Evolutionary conservation across 35 echinoderm and acorn worm species (phyloP).

Genomic region (Apostichopus californicus): DNA sequence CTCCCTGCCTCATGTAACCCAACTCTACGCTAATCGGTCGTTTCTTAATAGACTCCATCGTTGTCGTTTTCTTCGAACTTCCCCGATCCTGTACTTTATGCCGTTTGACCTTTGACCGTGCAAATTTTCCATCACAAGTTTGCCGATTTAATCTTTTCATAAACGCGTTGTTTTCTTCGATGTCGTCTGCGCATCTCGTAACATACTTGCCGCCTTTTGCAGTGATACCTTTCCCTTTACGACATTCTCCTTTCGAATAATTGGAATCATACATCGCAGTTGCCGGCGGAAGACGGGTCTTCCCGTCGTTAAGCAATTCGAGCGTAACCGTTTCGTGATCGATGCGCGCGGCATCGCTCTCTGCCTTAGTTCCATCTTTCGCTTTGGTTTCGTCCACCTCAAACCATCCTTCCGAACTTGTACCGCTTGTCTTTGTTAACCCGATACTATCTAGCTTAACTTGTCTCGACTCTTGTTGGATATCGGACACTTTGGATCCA

Average conservation of each 20-base stretch:
- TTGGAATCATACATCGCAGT: not conserved
- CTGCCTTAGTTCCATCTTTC: not conserved
- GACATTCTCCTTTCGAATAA: not conserved
- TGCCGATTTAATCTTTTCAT: not conserved
- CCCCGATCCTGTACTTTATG: not conserved
- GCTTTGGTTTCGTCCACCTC: not conserved
- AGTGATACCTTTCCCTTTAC: not conserved
- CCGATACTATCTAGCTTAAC: slow-evolving; percentile 27
- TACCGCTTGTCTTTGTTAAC: slow-evolving; percentile 34
- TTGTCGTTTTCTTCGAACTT: not conserved
- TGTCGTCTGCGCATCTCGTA: too few species aligned
- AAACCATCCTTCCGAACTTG: slow-evolving; percentile 15
- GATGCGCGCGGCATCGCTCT: not conserved
- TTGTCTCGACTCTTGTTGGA: slow-evolving; percentile 17
- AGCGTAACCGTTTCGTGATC: not conserved
- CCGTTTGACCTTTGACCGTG: not conserved
- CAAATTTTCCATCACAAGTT: not conserved
- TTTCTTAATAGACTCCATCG: not conserved
- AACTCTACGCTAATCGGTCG: slow-evolving; percentile 25
- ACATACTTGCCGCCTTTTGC: not conserved
- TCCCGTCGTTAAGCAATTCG: not conserved
- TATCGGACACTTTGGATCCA: slow-evolving; percentile 28
- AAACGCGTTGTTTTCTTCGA: not conserved
- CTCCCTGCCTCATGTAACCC: not conserved
- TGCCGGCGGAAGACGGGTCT: not conserved